Conservation (phyloP, 1,140 invertebrate species). For the Lordiphosa stackelbergi region DNA sequence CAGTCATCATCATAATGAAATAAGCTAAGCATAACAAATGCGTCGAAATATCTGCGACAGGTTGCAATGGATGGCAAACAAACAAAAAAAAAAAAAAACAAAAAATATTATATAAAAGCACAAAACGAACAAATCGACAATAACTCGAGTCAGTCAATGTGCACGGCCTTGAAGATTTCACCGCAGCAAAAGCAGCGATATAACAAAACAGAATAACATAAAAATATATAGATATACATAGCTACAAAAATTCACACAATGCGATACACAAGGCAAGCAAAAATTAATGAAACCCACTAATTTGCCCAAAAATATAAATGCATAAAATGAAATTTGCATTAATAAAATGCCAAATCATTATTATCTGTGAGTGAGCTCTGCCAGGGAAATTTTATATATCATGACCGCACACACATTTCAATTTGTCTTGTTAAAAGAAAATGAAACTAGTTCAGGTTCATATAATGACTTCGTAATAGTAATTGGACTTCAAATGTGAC, state of each 20-base stretch:
- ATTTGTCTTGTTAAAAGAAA: no score
- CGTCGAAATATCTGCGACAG: conserved; percentile 73
- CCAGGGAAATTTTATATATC: no score
- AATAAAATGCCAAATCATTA: not conserved
- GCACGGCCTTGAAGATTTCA: conserved; percentile 70
- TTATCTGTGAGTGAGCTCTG: no score
- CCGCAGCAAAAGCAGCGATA: conserved; percentile 38
- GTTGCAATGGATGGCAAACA: conserved; percentile 48
- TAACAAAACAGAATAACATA: conserved; percentile 36
- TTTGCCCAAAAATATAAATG: conserved; percentile 53
- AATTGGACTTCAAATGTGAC: no score
- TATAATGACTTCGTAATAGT: no score
- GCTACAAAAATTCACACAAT: conserved; percentile 49
- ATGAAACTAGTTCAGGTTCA: no score
- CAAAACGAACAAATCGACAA: conserved; percentile 45
- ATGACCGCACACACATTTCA: no score
- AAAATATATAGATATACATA: conserved; percentile 25
- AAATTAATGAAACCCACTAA: conserved; percentile 64
- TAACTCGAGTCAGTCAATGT: conserved; percentile 61
- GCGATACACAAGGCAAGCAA: conserved; percentile 10
- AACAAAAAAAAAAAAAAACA: conserved; percentile 12
- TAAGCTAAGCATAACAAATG: conserved; percentile 74
- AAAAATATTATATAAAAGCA: conserved; percentile 66
- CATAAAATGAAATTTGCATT: conserved; percentile 45
- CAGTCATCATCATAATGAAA: conserved; percentile 63